Evolutionary conservation across 2,888 invertebrate genomes (phyloP), one percentile per base, ranked within the genome.

Genomic region (Aplocera efformata): DNA sequence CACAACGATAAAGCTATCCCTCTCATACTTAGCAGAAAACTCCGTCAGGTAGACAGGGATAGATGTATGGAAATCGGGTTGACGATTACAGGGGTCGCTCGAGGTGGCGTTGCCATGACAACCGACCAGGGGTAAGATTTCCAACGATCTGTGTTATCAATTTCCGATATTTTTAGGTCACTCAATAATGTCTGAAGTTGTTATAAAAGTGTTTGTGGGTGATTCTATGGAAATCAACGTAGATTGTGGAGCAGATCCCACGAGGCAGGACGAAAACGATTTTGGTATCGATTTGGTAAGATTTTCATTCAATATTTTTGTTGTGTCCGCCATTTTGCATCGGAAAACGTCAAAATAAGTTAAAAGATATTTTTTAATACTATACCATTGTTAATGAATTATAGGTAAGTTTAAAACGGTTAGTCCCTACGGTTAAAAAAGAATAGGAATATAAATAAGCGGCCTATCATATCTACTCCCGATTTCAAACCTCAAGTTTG

Each of bases 111-210:
- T 72, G 72, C 71, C 62, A 83, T 85, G 72, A 51, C 66, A 53
- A 85, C 88, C 67, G 71, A 68, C 48, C 45, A 72, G 72, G 81
- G 82, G 81, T 72, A 75, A 73, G 81, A 83, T 85, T 82, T 84
- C 78, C 83, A 73, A 83, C 60, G 65, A 70, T 67, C 61, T 53
- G 36, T 48, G 54, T 60, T 75, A 73, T 77, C 75, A 73, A 70
- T 76, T 79, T 79, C 78, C 80, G 79, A 84, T 84, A 81, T 77
- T 80, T 74, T 74, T 72, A 70, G 71, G 72, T 72, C 68, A 60
- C 25, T 46, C 41, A 42, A 51, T 53, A 56, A 79, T 76, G 75
- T 56, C 71, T 29, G 72, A 74, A 38, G 47, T 78, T 10, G 50
- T 67, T 32, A 59, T 81, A 50, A 69, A 78, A 54, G 65, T 79